These are phyloP conservation scores for Resseliella maxima DNA, from an alignment of 2,888 invertebrate species.

Conservation along the genomic window DNA sequence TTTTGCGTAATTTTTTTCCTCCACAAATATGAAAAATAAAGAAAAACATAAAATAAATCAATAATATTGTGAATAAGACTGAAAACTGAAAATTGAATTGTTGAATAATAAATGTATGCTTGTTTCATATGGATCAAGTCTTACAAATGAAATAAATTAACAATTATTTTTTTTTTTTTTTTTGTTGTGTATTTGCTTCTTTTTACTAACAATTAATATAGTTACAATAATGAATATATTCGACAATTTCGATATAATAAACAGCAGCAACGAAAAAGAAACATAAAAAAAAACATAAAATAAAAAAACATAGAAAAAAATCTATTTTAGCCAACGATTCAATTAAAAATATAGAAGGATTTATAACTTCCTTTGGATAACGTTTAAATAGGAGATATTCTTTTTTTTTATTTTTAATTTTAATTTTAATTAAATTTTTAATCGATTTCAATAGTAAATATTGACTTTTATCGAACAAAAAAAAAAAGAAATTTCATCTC, in stretches of 20 bases:
- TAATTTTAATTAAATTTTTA: background rate
- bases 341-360: constrained; percentile 1
- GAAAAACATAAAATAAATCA: background rate
- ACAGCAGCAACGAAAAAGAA: no score
- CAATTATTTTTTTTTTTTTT: background rate
- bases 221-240: background rate
- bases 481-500: no score
- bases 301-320: background rate
- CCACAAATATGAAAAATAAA: background rate
- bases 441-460: constrained; percentile 21
- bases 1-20: background rate
- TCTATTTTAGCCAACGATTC: background rate
- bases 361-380: background rate
- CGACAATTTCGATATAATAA: background rate
- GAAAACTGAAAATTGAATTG: background rate
- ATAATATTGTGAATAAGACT: no score
- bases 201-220: background rate
- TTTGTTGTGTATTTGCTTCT: no score
- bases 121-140: background rate
- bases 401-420: background rate
- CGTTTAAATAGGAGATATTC: background rate
- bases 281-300: background rate
- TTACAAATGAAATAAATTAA: constrained; percentile 9
- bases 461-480: background rate
- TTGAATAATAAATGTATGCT: background rate